These are phyloP conservation scores for Sebastes diaconus DNA, from an alignment of 2,797 vertebrate species.

Conservation along the genomic window DNA sequence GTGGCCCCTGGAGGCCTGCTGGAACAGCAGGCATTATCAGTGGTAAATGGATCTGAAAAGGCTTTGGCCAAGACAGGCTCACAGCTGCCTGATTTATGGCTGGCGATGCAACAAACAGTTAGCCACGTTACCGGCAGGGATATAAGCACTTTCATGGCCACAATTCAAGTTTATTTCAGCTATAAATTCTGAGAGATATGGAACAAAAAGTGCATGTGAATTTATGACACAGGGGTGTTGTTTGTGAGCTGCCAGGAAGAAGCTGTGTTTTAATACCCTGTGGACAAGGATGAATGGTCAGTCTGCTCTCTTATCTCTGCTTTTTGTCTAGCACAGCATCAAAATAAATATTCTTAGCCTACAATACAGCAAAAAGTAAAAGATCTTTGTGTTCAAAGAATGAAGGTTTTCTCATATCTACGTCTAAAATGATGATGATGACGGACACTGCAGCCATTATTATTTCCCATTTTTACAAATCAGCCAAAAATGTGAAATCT, in stretches of 20 bases:
- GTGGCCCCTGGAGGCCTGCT: conserved; percentile 32
- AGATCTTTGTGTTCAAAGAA: not conserved
- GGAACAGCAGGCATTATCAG: conserved; percentile 71
- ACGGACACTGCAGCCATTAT: not conserved
- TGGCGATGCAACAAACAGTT: conserved; percentile 64
- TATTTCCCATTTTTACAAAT: not conserved
- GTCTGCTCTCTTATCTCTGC: conserved; percentile 40
- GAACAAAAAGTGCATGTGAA: conserved; percentile 61
- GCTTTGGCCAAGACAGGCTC: conserved; percentile 53
- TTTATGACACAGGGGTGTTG: conserved; percentile 65
- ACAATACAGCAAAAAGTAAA: conserved; percentile 18
- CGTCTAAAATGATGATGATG: not conserved
- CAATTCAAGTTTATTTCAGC: conserved; percentile 78
- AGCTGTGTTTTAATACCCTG: conserved; percentile 64
- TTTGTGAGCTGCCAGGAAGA: conserved; percentile 62
- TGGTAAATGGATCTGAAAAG: conserved; percentile 74
- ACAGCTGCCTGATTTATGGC: conserved; percentile 67
- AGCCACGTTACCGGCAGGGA: conserved; percentile 56
- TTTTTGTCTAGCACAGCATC: conserved; percentile 23
- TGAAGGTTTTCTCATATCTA: not conserved
- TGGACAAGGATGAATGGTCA: conserved; percentile 59
- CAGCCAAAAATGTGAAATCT: not conserved
- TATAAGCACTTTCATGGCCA: conserved; percentile 78
- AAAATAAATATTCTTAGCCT: conserved; percentile 39
- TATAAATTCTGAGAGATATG: conserved; percentile 70